These are phyloP conservation scores for Astropecten irregularis DNA, from an alignment of 53 echinoderm and acorn worm genomes.

Conservation along the genomic window DNA sequence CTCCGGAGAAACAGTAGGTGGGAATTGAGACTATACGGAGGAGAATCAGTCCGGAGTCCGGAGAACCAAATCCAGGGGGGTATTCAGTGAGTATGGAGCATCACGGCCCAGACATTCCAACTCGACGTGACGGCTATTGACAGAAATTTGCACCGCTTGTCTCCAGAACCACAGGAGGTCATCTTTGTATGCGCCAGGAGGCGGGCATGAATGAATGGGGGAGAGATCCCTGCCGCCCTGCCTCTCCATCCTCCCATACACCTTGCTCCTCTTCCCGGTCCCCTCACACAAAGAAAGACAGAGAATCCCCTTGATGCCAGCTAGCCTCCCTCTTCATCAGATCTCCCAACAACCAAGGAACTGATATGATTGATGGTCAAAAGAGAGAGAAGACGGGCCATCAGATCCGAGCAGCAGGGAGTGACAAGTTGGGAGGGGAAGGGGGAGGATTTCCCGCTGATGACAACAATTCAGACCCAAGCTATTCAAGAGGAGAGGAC, in stretches of 20 bases:
- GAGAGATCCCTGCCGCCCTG: too few species aligned
- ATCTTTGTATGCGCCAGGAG: background rate
- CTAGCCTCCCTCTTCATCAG: slow-evolving; percentile 1
- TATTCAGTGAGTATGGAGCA: too few species aligned
- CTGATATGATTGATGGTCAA: slow-evolving; percentile 47
- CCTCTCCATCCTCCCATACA: too few species aligned
- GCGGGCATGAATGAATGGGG: too few species aligned
- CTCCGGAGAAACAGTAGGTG: background rate
- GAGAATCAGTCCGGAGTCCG: too few species aligned
- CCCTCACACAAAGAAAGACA: too few species aligned
- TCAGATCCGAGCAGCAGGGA: background rate
- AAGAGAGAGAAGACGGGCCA: background rate
- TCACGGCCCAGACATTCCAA: slow-evolving; percentile 1
- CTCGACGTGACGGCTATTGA: slow-evolving; percentile 13
- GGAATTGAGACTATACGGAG: too few species aligned
- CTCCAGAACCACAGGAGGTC: slow-evolving; percentile 17
- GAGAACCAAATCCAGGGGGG: too few species aligned
- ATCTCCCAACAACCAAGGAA: slow-evolving; percentile 3
- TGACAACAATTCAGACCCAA: too few species aligned
- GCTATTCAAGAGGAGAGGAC: background rate
- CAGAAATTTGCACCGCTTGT: slow-evolving; percentile 38
- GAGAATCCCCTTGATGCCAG: too few species aligned
- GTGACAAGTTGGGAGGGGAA: background rate
- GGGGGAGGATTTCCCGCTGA: background rate
- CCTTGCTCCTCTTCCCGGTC: too few species aligned